A percentile compares a stretch with the other conserved stretches of the same genome.
Evolutionary conservation across 2,888 invertebrate genomes (phyloP).

Genomic region (Volucella inanis): DNA sequence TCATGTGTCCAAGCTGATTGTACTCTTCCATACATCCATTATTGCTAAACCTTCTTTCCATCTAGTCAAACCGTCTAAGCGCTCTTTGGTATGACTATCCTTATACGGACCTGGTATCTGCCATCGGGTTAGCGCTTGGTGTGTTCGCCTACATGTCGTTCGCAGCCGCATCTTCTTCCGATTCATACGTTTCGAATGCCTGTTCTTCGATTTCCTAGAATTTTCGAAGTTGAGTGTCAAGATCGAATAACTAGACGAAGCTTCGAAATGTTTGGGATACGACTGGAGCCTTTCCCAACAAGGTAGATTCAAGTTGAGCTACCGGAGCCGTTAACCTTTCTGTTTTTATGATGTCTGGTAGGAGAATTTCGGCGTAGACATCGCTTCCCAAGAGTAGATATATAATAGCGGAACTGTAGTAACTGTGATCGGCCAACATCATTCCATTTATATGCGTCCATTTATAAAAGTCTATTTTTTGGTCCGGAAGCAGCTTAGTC

Average conservation of each 20-base stretch:
- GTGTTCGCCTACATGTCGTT: not conserved
- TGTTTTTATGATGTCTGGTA: not conserved
- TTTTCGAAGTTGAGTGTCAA: not conserved
- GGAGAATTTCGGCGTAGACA: conserved; percentile 1
- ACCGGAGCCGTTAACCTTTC: not conserved
- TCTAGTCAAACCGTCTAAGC: too few relatives aligned
- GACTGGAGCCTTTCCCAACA: not conserved
- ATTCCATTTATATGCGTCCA: too few relatives aligned
- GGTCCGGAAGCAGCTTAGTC: too few relatives aligned
- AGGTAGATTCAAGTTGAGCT: not conserved
- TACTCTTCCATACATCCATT: too few relatives aligned
- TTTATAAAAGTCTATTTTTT: too few relatives aligned
- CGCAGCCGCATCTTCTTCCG: not conserved
- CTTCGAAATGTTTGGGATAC: not conserved
- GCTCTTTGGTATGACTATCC: not conserved
- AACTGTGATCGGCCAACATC: too few relatives aligned
- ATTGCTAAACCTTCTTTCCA: too few relatives aligned
- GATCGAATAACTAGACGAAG: not conserved
- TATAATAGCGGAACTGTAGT: not conserved
- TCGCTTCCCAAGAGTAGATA: not conserved
- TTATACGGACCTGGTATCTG: not conserved
- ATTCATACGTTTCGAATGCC: not conserved
- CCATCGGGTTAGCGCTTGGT: conserved; percentile 2
- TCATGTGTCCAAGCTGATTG: too few relatives aligned
- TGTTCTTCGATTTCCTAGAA: conserved; percentile 19